phyloP scores from a whole-genome alignment of 2,888 invertebrate genomes.

The Chromoteleia sp. region DNA sequence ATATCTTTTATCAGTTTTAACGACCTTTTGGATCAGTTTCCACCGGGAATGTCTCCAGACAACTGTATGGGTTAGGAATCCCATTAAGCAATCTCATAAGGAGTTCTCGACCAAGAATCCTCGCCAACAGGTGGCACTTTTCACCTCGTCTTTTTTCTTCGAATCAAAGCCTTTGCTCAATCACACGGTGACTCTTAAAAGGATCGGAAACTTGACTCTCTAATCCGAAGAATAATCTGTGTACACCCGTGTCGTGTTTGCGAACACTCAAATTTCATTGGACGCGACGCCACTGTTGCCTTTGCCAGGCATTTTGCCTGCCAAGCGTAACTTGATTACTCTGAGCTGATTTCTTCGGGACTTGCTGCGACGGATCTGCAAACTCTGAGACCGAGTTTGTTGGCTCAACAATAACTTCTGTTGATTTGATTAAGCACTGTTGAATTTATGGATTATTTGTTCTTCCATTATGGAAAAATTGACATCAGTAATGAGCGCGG shows the following conservation, averaged over 20 bases:
- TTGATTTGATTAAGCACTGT: conserved; percentile 23
- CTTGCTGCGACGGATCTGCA: conserved; percentile 1
- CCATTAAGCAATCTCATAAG: conserved; percentile 27
- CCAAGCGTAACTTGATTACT: conserved; percentile 27
- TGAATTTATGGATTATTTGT: conserved; percentile 19
- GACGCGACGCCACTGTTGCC: not conserved
- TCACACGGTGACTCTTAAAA: too few species aligned
- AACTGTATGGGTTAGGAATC: conserved; percentile 33
- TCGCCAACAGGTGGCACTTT: conserved; percentile 36
- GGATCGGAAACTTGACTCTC: too few species aligned
- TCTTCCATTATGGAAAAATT: not conserved
- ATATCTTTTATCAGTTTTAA: conserved; percentile 30
- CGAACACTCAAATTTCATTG: conserved; percentile 13
- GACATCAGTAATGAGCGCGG: too few species aligned
- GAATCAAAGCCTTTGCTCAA: too few species aligned
- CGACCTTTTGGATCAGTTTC: conserved; percentile 1
- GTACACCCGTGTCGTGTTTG: conserved; percentile 15
- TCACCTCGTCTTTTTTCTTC: not conserved
- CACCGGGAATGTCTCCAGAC: conserved; percentile 1
- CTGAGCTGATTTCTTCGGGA: conserved; percentile 31
- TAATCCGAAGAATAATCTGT: too few species aligned
- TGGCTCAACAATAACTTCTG: conserved; percentile 31
- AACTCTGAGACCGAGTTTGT: conserved; percentile 26
- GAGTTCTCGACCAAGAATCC: not conserved
- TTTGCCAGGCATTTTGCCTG: conserved; percentile 16